Base-by-base conservation (phyloP, 2,888 invertebrate genomes). In the Chesias legatella region DNA sequence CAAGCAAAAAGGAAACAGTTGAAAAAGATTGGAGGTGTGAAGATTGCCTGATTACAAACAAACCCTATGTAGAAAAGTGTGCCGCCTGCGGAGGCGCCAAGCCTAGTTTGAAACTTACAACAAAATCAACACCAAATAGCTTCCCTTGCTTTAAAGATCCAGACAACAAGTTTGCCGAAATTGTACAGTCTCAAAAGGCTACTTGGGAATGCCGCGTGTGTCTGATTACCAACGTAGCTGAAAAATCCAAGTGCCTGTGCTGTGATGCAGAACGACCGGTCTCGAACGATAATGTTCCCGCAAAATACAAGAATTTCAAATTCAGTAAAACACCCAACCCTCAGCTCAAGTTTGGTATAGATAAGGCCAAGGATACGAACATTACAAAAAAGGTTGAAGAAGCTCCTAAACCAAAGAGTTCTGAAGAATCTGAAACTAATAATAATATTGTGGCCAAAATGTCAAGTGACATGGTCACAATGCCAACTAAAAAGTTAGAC, bases 121-220 rank as follows among this genome's bases (percentile, higher is more conserved):
- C 39, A 1, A 10, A 33, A 1, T 17, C 5, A 17, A 6, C 40
- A 6, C 13, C 46, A 25, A 33, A 43, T n/a, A 48, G 37, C 6
- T 20, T 39, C 5, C 25, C 46, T 8, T 32, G 44, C 11, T 53
- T 51, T 10, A 52, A 36, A 8, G 25, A 32, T 6, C 23, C 43
- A 33, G 61, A 68, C 43, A 52, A 57, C 17, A 37, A 51, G 25
- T 56, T 74, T 40, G 59, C 66, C 43, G 63, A 54, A 13, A 52
- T 73, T 22, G 39, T 58, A 0, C 64, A 69, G 51, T 25, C 61
- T 2, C 81, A 81, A 43, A 66, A 60, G 51, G 38, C 33, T 4
- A 74, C 64, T 43, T 85, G 85, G 85, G 77, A 82, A 56, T 85
- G 85, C 48, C 11, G 62, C 1, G 57, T 60, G 47, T 85, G 85